Evolutionary conservation across 2,888 invertebrate species (phyloP).

Genomic region (Chalcis sispes): DNA sequence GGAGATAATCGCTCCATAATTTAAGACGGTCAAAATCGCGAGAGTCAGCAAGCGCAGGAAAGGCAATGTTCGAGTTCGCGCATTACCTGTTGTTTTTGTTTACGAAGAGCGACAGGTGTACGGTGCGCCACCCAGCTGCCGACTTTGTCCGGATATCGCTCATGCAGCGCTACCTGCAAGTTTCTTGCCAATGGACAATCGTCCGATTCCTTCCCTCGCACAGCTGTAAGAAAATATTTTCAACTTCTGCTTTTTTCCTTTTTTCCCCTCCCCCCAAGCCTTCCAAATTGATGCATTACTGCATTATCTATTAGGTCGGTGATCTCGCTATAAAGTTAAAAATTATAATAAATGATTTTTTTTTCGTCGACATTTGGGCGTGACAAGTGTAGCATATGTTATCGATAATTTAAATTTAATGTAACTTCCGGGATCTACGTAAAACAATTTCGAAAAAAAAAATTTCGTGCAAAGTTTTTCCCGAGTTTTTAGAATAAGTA

Average conservation of each 20-base stretch:
- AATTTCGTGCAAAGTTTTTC: too few species aligned
- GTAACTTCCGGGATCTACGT: too few species aligned
- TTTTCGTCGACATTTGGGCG: too few species aligned
- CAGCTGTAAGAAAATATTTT: constrained; percentile 44
- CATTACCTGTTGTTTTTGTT: constrained; percentile 69
- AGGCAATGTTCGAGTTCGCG: constrained; percentile 55
- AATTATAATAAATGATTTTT: too few species aligned
- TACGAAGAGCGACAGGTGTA: constrained; percentile 72
- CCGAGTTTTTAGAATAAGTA: too few species aligned
- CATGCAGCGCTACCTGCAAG: constrained; percentile 52
- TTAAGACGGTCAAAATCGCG: too few species aligned
- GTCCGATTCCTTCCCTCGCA: constrained; percentile 32
- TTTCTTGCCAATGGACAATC: constrained; percentile 60
- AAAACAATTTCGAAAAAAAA: too few species aligned
- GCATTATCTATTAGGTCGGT: constrained; percentile 40
- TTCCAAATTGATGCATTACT: constrained; percentile 25
- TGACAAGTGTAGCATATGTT: too few species aligned
- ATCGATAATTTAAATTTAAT: too few species aligned
- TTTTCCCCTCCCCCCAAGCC: background rate
- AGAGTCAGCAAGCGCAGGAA: constrained; percentile 45
- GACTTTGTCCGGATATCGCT: constrained; percentile 68
- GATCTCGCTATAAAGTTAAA: too few species aligned
- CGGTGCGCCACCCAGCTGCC: constrained; percentile 72
- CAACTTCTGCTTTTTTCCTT: background rate
- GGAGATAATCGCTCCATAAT: too few species aligned